These are phyloP conservation scores for Cosmia trapezina DNA, from an alignment of 2,888 invertebrate species.

Conservation along the genomic window DNA sequence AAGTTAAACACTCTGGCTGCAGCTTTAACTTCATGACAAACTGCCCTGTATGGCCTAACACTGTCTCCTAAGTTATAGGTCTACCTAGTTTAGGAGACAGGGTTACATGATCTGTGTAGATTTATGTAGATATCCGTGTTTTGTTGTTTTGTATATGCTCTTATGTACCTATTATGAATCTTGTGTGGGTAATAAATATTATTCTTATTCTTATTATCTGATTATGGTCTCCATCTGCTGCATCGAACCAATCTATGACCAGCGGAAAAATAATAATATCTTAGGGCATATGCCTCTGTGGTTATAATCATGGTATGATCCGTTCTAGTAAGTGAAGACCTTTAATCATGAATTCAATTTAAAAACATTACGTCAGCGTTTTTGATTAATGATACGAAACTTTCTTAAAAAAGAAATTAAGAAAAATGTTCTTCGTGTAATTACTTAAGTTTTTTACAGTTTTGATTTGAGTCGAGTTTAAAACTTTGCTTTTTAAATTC, in stretches of 20 bases:
- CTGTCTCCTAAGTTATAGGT: no score
- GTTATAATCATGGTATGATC: neutral
- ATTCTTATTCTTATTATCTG: no score
- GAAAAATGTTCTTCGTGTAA: slow-evolving; percentile 26
- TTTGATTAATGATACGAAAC: slow-evolving; percentile 35
- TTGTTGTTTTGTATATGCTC: no score
- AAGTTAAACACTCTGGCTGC: no score
- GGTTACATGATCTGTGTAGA: no score
- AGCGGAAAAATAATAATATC: neutral
- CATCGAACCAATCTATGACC: no score
- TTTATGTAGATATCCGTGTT: no score
- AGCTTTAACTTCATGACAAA: no score
- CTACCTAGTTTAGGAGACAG: no score
- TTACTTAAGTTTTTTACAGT: slow-evolving; percentile 22
- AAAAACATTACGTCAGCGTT: slow-evolving; percentile 12
- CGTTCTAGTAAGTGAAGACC: neutral
- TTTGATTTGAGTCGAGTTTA: neutral
- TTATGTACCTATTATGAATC: no score
- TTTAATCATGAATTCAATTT: slow-evolving; percentile 7
- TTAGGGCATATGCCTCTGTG: neutral
- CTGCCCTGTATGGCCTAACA: no score
- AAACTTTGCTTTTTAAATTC: slow-evolving; percentile 3
- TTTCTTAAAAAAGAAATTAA: slow-evolving; percentile 25
- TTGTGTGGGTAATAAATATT: no score
- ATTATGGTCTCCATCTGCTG: neutral